Conservation (phyloP, 2,888 invertebrate genomes). For the Smittia sp. region DNA sequence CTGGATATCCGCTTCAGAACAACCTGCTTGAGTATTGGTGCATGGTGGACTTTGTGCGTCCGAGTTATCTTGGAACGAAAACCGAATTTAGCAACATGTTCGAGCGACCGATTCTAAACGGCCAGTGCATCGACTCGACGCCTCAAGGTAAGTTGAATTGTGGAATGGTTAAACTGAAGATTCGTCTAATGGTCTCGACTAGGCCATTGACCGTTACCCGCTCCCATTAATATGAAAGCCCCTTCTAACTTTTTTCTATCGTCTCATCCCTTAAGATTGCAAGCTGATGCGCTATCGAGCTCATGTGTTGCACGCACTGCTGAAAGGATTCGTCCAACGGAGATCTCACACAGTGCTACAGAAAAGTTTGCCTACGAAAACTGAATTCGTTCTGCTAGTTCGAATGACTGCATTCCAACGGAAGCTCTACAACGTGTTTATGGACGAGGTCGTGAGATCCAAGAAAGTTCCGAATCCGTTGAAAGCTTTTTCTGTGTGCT, state of each 20-base stretch:
- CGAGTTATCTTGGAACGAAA: conserved; percentile 94
- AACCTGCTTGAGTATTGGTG: conserved; percentile 97
- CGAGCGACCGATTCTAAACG: conserved; percentile 96
- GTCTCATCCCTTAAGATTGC: too few species aligned
- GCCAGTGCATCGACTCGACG: conserved; percentile 96
- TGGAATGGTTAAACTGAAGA: too few species aligned
- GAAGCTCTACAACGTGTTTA: conserved; percentile 86
- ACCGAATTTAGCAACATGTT: conserved; percentile 99
- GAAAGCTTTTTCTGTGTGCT: conserved; percentile 97
- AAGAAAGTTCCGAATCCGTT: conserved; percentile 90
- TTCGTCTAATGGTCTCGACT: too few species aligned
- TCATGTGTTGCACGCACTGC: conserved; percentile 89
- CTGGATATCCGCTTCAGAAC: conserved; percentile 98
- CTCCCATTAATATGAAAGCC: too few species aligned
- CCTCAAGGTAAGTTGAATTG: too few species aligned
- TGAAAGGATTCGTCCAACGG: conserved; percentile 95
- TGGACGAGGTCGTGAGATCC: conserved; percentile 85
- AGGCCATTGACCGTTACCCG: too few species aligned
- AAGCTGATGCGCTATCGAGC: conserved; percentile 92
- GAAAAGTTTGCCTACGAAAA: conserved; percentile 88
- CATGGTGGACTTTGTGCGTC: conserved; percentile 98
- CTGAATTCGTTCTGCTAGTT: conserved; percentile 89
- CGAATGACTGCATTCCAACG: conserved; percentile 88
- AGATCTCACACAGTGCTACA: conserved; percentile 91
- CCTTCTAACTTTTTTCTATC: too few species aligned